Evolutionary conservation across 1,140 invertebrate genomes (phyloP), one percentile per base, ranked within the genome.

Genomic region (Bicyclus anynana): DNA sequence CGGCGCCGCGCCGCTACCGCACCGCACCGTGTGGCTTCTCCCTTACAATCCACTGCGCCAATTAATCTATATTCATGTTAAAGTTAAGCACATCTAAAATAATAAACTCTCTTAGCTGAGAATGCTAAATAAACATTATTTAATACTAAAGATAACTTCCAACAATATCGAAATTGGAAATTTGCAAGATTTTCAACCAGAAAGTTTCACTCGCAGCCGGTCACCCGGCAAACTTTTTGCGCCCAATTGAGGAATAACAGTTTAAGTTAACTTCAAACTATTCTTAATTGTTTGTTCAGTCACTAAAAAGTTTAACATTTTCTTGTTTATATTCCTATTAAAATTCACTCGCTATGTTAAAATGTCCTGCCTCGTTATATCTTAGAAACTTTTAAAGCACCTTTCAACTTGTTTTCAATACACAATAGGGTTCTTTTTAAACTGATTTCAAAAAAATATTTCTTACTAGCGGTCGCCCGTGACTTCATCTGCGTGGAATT

Each of bases 241-340:
- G 40, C 56, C 56, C 53, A 53, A 59, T 59, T 59, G 49, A 47
- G 49, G 33, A 53, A 53, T 59, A 59, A 59, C 49, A 52, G 56
- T 47, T 53, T 53, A 20, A 47, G 56, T 47, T 53, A 4, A 48
- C 56, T 52, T 35, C 16, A 59, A 59, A 53, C 50, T 59, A 59
- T 59, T 59, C 50, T 48, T 59, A 52, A 58, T 59, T 53, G 56
- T 59, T 53, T 50, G 44, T 59, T 59, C 56, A 52, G 21, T 59
- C 42, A 47, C 16, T 44, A 44, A 20, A 10, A 33, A 59, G 50
- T 59, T 59, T 50, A 52, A 13, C 40, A 35, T 21, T 59, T 53
- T 48, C 33, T 21, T 16, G 49, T 48, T 59, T 53, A 47, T 59
- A 10, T 38, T 47, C 40, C 38, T 42, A n/a, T 40, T 53, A 53